A percentile compares a stretch with the other conserved stretches of the same genome.
Conservation (phyloP, 2,888 invertebrate genomes). For the Harpalus rufipes region DNA sequence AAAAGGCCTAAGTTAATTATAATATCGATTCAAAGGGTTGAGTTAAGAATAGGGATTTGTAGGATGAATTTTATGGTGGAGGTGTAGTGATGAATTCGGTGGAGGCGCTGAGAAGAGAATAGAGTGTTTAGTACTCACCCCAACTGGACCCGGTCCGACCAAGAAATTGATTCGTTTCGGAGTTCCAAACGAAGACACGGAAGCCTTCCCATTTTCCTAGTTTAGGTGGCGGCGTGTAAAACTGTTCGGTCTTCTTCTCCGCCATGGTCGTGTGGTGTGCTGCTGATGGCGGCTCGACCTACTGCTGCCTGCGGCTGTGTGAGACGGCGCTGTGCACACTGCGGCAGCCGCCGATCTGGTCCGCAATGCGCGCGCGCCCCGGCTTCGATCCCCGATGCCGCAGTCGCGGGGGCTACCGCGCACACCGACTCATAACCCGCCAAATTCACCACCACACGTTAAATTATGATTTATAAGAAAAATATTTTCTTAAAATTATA, state of each 20-base stretch:
- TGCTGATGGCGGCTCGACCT: conserved; percentile 39
- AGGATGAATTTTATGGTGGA: neutral
- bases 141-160: conserved; percentile 95
- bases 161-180: conserved; percentile 93
- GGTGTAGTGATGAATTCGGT: neutral
- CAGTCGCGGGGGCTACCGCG: conserved; percentile 24
- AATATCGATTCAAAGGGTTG: neutral
- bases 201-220: conserved; percentile 92
- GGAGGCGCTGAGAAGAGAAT: conserved; percentile 6
- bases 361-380: conserved; percentile 53
- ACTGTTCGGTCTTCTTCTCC: conserved; percentile 89
- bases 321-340: conserved; percentile 7
- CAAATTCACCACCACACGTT: neutral
- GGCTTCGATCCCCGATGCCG: conserved; percentile 48
- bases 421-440: conserved; percentile 13
- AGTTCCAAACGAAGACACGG: conserved; percentile 93
- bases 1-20: neutral
- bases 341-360: conserved; percentile 27
- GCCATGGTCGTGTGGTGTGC: conserved; percentile 79
- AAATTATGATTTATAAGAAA: too few relatives aligned
- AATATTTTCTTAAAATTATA: too few relatives aligned
- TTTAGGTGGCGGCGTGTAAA: conserved; percentile 89
- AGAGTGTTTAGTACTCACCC: conserved; percentile 85
- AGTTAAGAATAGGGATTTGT: neutral
- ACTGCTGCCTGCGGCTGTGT: conserved; percentile 41